Conservation (phyloP, 2,797 vertebrate genomes). For the Hapalemur alaotrensis region DNA sequence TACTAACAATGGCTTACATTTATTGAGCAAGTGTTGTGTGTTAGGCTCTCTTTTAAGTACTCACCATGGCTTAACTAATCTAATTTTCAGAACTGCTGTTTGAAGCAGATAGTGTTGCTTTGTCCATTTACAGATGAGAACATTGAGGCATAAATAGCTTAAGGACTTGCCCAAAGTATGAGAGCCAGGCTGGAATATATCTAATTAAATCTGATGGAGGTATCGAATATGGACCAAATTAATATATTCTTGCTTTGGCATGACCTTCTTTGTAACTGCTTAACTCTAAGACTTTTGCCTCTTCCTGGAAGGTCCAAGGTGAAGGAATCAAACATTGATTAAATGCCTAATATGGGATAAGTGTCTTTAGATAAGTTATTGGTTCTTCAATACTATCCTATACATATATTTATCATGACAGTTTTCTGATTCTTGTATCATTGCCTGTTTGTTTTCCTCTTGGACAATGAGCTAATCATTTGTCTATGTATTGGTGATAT, state of each 20-base stretch:
- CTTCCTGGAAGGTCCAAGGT: neutral
- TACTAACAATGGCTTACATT: neutral
- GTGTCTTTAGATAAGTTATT: neutral
- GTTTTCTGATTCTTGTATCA: neutral
- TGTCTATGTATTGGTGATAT: neutral
- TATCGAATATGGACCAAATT: neutral
- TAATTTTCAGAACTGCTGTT: neutral
- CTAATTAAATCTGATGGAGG: neutral
- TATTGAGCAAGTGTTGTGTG: neutral
- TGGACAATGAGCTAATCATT: neutral
- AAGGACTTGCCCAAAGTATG: neutral
- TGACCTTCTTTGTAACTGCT: conserved; percentile 10
- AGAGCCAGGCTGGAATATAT: neutral
- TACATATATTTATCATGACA: neutral
- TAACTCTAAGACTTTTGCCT: neutral
- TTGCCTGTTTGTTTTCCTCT: neutral
- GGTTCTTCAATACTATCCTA: neutral
- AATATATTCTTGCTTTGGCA: neutral
- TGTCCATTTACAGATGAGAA: neutral
- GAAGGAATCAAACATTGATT: neutral
- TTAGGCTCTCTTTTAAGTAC: neutral
- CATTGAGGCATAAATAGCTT: neutral
- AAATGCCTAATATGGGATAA: neutral
- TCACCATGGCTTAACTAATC: neutral
- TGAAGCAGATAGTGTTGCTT: neutral